These are phyloP conservation scores for Gasteruption jaculator DNA, from an alignment of 2,888 invertebrate species.

Conservation along the genomic window DNA sequence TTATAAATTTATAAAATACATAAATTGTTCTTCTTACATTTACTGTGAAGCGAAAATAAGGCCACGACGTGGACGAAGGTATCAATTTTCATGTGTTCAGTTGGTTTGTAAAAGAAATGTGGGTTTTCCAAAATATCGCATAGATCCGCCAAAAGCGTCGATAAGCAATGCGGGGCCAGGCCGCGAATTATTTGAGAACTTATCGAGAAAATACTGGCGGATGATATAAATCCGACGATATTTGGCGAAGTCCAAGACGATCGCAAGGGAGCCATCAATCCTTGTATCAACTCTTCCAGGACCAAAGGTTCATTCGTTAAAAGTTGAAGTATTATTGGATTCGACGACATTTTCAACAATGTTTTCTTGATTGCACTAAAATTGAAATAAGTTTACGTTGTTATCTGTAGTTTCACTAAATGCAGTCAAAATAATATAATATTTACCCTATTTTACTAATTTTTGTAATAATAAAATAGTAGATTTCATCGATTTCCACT, in stretches of 20 bases:
- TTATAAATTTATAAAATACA: no score
- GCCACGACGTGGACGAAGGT: conserved; percentile 41
- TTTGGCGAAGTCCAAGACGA: conserved; percentile 41
- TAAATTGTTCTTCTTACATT: conserved; percentile 42
- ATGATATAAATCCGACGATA: conserved; percentile 40
- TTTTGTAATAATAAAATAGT: no score
- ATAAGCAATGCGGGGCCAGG: conserved; percentile 41
- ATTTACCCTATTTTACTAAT: no score
- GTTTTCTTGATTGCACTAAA: conserved; percentile 39
- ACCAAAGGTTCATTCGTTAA: conserved; percentile 34
- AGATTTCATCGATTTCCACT: no score
- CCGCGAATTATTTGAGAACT: conserved; percentile 34
- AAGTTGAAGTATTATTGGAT: conserved; percentile 39
- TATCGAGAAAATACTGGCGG: conserved; percentile 34
- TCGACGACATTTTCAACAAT: conserved; percentile 37
- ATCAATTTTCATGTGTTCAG: conserved; percentile 32
- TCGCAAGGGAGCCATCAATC: conserved; percentile 40
- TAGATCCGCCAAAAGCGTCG: conserved; percentile 39
- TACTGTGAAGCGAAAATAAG: conserved; percentile 41
- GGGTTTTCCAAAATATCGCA: conserved; percentile 37
- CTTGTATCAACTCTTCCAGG: conserved; percentile 44
- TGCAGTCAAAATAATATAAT: no score
- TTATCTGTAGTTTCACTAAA: background rate
- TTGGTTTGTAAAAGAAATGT: conserved; percentile 40
- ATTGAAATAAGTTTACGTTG: conserved; percentile 9